Evolutionary conservation across 2,797 vertebrate species (phyloP), one percentile per base, ranked within the genome.

Genomic region (Natrix natrix): DNA sequence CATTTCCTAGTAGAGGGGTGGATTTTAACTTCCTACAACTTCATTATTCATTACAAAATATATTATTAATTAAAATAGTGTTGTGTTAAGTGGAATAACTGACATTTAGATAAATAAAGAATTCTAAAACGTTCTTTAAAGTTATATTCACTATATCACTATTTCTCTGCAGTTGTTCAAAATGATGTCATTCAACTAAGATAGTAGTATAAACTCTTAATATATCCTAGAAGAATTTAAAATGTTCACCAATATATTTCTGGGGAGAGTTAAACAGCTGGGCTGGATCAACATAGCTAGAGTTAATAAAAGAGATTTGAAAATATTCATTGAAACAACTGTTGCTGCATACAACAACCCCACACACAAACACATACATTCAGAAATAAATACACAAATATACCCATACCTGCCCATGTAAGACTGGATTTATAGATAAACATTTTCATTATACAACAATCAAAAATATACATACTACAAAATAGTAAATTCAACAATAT

Each of bases 221-320:
- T 92, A 0, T 86, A 93, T 94, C 89, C 88, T 90, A 59, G 1
- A 48, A 17, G 93, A 94, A 94, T 92, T 86, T 92, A 94, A 96
- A 94, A 88, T 59, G 52, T n/a, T 24, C 26, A 56, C 74, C 87
- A 83, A 94, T 61, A 93, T 94, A 63, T 60, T 90, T 94, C 89
- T 94, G 83, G 8, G 57, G 95, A 96, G 94, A 86, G 14, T 55
- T 92, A 55, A 60, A 87, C 94, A 95, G 93, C 94, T 96, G 95
- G 93, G 92, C 95, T 88, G 92, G 20, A 95, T 96, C 93, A 96
- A 66, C 91, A 66, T 78, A 56, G 14, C 91, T 24, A 94, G 91
- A 89, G 93, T 89, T 95, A 48, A 83, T 83, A 48, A 83, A 83
- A 83, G 20, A 83, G 22, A 83, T 83, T 83, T 48, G n/a, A 32